Conservation (phyloP, 2,113 vertebrate genomes). For the Odobenus rosmarus region DNA sequence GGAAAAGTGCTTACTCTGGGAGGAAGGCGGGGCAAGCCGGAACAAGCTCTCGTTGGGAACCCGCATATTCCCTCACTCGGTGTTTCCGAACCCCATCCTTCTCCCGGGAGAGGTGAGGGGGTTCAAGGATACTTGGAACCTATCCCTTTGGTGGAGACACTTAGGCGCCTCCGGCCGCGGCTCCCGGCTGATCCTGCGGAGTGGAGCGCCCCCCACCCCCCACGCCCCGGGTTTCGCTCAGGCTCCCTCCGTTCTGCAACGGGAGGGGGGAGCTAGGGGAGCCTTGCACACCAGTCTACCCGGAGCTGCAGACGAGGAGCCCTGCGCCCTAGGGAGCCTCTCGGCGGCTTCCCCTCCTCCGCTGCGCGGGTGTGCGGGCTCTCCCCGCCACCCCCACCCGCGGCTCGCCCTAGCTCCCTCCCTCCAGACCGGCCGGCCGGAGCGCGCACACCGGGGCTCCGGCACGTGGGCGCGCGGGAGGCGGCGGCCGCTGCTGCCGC, state of each 20-base stretch:
- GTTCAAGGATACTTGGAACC: neutral
- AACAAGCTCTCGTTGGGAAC: neutral
- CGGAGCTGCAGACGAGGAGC: conserved; percentile 43
- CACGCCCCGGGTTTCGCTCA: neutral
- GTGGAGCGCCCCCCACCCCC: neutral
- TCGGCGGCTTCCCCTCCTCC: neutral
- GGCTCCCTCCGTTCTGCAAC: neutral
- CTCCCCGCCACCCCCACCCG: conserved; percentile 42
- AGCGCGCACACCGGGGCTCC: conserved; percentile 74
- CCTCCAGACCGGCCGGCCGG: conserved; percentile 43
- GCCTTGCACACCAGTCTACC: neutral
- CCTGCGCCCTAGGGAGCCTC: conserved; percentile 34
- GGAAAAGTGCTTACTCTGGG: conserved; percentile 59
- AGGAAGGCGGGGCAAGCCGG: conserved; percentile 26
- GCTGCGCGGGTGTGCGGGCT: neutral
- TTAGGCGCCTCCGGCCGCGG: neutral
- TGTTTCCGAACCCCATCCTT: neutral
- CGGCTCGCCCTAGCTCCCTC: conserved; percentile 40
- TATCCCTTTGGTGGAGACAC: neutral
- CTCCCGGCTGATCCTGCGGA: conserved; percentile 26
- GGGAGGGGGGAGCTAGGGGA: neutral
- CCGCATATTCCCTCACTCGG: neutral
- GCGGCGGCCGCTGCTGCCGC: conserved; percentile 74
- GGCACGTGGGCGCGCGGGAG: conserved; percentile 84
- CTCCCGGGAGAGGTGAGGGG: neutral